Percentiles rank a stretch among this genome's conserved stretches.
Evolutionary conservation across 2,113 vertebrate genomes (phyloP).

Genomic region (Lepisosteus osseus): DNA sequence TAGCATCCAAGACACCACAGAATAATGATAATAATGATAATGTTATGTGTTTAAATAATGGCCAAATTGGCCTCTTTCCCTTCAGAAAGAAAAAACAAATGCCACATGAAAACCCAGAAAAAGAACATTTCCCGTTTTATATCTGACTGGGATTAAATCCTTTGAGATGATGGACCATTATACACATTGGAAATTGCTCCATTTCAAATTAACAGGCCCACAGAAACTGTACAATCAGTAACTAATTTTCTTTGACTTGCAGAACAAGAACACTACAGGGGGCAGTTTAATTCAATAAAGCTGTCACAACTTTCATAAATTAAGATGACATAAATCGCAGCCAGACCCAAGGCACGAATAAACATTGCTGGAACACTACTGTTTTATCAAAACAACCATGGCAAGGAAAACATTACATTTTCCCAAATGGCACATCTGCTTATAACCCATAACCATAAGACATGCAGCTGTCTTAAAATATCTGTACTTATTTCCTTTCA

Average conservation of each 20-base stretch:
- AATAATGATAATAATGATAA: no score
- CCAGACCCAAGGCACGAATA: neutral
- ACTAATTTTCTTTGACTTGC: no score
- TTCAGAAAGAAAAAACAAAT: neutral
- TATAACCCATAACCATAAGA: neutral
- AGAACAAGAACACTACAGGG: no score
- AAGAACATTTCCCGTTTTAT: neutral
- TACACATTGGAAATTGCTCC: no score
- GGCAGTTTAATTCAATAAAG: no score
- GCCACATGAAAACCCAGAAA: neutral
- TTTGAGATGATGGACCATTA: no score
- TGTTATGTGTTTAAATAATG: neutral
- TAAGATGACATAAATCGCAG: no score
- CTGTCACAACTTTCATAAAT: no score
- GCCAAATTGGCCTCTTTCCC: slow-evolving; percentile 1
- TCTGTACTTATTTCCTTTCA: neutral
- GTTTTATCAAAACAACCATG: neutral
- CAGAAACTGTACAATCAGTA: no score
- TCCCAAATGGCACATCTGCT: neutral
- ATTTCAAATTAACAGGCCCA: no score
- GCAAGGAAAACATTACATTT: neutral
- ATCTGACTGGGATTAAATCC: neutral
- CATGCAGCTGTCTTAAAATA: slow-evolving; percentile 1
- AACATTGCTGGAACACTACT: neutral
- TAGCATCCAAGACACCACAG: no score